Percentiles rank a stretch among this genome's conserved stretches.
Evolutionary conservation across 2,888 invertebrate species (phyloP).

Genomic region (Tolmerus cingulatus): DNA sequence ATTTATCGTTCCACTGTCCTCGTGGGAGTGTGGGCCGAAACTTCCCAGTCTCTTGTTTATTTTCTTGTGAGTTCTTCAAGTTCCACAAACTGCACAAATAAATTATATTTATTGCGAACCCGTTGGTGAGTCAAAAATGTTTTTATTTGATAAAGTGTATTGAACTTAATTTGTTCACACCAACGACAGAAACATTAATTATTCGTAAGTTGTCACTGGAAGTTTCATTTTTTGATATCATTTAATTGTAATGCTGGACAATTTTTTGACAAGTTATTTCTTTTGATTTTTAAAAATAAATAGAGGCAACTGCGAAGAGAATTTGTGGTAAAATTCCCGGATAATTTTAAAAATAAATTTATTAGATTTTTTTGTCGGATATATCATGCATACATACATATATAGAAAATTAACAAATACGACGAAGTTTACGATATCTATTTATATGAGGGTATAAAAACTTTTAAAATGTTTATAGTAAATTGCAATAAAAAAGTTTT

Average conservation of each 20-base stretch:
- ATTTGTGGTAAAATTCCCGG: not conserved
- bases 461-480: not conserved
- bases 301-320: not conserved
- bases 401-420: not conserved
- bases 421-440: not conserved
- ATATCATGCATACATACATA: not conserved
- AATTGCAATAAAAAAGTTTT: not conserved
- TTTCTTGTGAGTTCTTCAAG: not conserved
- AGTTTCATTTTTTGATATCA: not conserved
- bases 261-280: not conserved
- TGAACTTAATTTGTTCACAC: not conserved
- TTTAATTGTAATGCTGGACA: not conserved
- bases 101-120: not conserved
- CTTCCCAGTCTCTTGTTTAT: not conserved
- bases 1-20: not conserved
- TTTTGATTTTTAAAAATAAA: not conserved
- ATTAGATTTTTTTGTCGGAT: not conserved
- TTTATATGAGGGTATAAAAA: not conserved
- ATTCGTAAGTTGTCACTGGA: not conserved
- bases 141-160: not conserved
- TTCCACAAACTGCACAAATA: not conserved
- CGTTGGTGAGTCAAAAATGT: not conserved
- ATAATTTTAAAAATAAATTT: not conserved
- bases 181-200: not conserved
- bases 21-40: not conserved